Percentiles rank a stretch among this genome's conserved stretches.
Evolutionary conservation across 2,797 vertebrate species (phyloP).

Genomic region (Telmatherina bonti): DNA sequence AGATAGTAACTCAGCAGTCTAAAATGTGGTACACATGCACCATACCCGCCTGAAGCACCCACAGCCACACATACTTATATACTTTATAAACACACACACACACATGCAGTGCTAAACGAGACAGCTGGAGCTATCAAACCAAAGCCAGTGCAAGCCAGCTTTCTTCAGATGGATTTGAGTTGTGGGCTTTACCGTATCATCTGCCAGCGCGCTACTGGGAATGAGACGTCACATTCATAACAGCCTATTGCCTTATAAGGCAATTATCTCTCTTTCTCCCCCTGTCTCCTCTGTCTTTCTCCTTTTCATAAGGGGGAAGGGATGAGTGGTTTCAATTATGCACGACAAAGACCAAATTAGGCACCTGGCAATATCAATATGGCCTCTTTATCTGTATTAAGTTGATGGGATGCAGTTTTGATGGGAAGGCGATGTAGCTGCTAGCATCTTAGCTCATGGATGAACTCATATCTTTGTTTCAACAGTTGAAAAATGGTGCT

Average conservation of each 20-base stretch:
- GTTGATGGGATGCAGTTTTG: conserved; percentile 68
- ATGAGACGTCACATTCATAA: conserved; percentile 75
- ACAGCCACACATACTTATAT: conserved; percentile 27
- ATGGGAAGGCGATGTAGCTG: conserved; percentile 53
- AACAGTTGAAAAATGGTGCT: not conserved
- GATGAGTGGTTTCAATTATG: conserved; percentile 80
- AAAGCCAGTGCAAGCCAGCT: conserved; percentile 74
- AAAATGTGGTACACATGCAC: conserved; percentile 50
- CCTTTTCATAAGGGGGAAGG: conserved; percentile 55
- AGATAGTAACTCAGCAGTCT: conserved; percentile 72
- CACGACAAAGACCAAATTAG: conserved; percentile 82
- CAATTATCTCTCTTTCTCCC: conserved; percentile 66
- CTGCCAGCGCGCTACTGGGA: conserved; percentile 79
- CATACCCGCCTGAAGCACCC: conserved; percentile 4
- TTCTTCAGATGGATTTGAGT: conserved; percentile 80
- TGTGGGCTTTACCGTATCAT: conserved; percentile 78
- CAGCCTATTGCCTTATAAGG: conserved; percentile 81
- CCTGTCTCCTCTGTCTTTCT: conserved; percentile 20
- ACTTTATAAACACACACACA: conserved; percentile 14
- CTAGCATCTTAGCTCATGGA: conserved; percentile 20
- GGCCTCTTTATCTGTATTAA: conserved; percentile 67
- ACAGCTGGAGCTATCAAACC: conserved; percentile 80
- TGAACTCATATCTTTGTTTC: conserved; percentile 18
- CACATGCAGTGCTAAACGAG: conserved; percentile 62
- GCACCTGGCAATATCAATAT: conserved; percentile 80